phyloP scores from a whole-genome alignment of 2,888 invertebrate species.

The Magallana nippona region DNA sequence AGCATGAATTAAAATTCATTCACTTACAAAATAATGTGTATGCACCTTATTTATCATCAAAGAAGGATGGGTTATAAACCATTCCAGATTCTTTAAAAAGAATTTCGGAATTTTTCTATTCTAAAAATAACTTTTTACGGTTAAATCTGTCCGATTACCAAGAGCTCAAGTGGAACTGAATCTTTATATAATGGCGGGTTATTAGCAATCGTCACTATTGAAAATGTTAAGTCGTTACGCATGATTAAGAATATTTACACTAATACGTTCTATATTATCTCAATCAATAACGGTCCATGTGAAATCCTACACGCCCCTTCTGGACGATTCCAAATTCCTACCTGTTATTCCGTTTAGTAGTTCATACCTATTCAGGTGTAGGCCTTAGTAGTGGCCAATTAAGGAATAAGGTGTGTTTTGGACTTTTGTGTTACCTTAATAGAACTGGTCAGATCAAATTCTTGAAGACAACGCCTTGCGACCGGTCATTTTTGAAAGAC shows the following conservation, averaged over 20 bases:
- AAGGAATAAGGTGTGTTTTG: slow-evolving; percentile 17
- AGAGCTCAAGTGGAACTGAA: too few species aligned
- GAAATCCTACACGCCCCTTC: slow-evolving; percentile 19
- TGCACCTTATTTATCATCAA: too few species aligned
- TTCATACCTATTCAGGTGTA: slow-evolving; percentile 35
- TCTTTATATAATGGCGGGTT: neutral
- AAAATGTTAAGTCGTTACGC: neutral
- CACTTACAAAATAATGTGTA: too few species aligned
- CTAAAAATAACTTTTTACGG: slow-evolving; percentile 6
- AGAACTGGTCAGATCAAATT: slow-evolving; percentile 12
- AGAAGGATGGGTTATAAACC: neutral
- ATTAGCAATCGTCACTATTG: slow-evolving; percentile 1
- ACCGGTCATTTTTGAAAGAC: neutral
- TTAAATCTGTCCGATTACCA: neutral
- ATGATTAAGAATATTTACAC: slow-evolving; percentile 31
- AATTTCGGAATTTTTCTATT: slow-evolving; percentile 9
- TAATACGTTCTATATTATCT: slow-evolving; percentile 18
- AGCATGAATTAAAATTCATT: too few species aligned
- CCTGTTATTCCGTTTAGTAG: slow-evolving; percentile 38
- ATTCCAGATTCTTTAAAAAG: neutral
- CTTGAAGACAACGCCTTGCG: slow-evolving; percentile 3
- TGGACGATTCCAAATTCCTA: slow-evolving; percentile 37
- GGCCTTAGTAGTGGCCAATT: slow-evolving; percentile 21
- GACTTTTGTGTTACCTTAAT: slow-evolving; percentile 29
- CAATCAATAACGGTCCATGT: neutral